Base-by-base conservation (phyloP, 30 jellyfish, hydroid and myxozoan genomes). In the Pseudorhiza aurosa region DNA sequence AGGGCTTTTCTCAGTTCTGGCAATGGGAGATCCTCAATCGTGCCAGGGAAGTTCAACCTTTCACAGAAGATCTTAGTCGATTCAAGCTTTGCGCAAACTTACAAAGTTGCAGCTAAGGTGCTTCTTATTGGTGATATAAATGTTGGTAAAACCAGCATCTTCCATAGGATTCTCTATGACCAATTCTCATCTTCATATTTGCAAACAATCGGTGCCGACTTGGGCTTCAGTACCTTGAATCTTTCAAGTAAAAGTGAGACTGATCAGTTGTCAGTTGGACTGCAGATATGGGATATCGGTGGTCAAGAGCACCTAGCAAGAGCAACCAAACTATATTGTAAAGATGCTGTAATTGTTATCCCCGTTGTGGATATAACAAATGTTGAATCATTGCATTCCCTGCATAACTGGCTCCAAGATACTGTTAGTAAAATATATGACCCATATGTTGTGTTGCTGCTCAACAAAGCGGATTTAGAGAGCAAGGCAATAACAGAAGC, bases 81-180 rank as follows among this genome's bases (percentile, higher is more conserved):
- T 1, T 26, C 51, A 8, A 63, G 47, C 32, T 15, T 36, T 10
- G 90, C 50, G 1, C 25, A 44, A 11, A 42, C 43, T 4, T 65
- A 45, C 55, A 80, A 56, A 53, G 71, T 80, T 18, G 80, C 91
- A 0, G 51, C 65, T 0, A 91, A 91, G 69, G 90, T 85, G 1
- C 56, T 84, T 42, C 63, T 91, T 24, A 26, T 91, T 35, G 98
- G 98, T 11, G 93, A 53, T 36, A 72, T 90, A 0, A 85, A 72
- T 77, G 96, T 81, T 58, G 98, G 98, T 2, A 91, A 91, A 55
- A 91, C 98, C 7, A 83, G 96, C 37, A 78, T 91, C 3, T 91
- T 91, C 75, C 98, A 91, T 45, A 91, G 98, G 28, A 76, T 91
- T 22, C 87, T 91, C 40, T 91, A 91, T 75, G 96, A 91, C 58